phyloP scores from a whole-genome alignment of 2,797 vertebrate species.

The Monodelphis domestica region DNA sequence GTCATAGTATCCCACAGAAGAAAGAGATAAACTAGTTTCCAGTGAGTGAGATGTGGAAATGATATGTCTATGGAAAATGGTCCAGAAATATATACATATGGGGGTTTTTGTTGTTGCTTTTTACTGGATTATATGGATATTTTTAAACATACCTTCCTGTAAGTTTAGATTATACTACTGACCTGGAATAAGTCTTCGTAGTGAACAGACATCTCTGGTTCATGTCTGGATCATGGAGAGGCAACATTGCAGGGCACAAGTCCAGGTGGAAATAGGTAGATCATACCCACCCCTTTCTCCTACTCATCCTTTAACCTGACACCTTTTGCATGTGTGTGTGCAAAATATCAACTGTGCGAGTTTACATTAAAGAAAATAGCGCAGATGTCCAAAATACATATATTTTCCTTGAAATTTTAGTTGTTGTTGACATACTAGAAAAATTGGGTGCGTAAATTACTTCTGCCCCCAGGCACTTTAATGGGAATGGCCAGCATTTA shows the following conservation, averaged over 20 bases:
- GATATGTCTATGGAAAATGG: constrained; percentile 25
- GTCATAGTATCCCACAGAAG: constrained; percentile 22
- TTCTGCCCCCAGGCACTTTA: constrained; percentile 73
- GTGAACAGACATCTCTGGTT: neutral
- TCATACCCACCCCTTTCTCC: neutral
- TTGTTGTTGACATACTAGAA: constrained; percentile 75
- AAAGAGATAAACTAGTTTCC: neutral
- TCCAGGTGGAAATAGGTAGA: neutral
- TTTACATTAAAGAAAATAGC: constrained; percentile 50
- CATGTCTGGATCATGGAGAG: neutral
- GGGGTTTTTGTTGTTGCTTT: neutral
- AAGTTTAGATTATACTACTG: neutral
- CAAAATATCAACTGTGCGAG: neutral
- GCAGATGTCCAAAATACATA: constrained; percentile 34
- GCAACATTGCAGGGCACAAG: neutral
- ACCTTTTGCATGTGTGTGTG: neutral
- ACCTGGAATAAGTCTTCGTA: neutral
- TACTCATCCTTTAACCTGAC: neutral
- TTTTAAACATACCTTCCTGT: neutral
- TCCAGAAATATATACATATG: neutral
- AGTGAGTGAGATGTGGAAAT: neutral
- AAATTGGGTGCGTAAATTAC: constrained; percentile 78
- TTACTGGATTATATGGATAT: neutral
- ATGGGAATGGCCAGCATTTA: constrained; percentile 70
- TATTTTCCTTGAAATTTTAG: constrained; percentile 69